Percentiles rank a stretch among this genome's conserved stretches.
These are phyloP conservation scores for Pygocentrus nattereri DNA, from an alignment of 2,797 vertebrate species.

Conservation along the genomic window DNA sequence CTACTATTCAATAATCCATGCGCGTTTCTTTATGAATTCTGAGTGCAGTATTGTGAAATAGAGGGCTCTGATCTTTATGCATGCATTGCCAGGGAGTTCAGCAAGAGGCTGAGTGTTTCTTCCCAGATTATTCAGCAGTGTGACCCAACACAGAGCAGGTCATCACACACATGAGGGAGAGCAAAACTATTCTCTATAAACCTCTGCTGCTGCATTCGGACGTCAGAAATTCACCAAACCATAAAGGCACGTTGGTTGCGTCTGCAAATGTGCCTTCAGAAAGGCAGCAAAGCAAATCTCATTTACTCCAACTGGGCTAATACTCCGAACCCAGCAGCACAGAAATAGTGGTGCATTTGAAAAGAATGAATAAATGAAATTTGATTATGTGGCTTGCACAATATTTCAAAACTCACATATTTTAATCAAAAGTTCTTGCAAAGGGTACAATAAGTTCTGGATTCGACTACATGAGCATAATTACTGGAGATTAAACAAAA, in stretches of 20 bases:
- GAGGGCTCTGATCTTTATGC: background rate
- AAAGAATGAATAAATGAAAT: slow-evolving; percentile 15
- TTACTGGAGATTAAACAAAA: background rate
- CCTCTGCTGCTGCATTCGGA: background rate
- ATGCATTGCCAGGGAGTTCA: background rate
- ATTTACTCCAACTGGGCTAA: background rate
- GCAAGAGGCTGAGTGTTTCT: too few species aligned
- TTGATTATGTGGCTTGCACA: slow-evolving; percentile 1
- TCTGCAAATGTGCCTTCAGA: background rate
- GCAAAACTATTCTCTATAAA: background rate
- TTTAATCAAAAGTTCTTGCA: slow-evolving; percentile 38
- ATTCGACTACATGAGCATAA: background rate
- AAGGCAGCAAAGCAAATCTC: background rate
- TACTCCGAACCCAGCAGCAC: background rate
- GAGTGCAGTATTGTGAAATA: background rate
- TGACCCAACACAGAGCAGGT: background rate
- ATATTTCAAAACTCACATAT: background rate
- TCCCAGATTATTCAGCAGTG: background rate
- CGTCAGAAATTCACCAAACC: background rate
- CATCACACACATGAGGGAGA: background rate
- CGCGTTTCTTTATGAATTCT: background rate
- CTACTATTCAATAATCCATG: background rate
- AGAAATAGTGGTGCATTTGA: background rate
- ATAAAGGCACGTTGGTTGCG: background rate
- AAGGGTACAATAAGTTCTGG: background rate